Conservation (phyloP, 2,888 invertebrate genomes). For the Catocala sponsa region DNA sequence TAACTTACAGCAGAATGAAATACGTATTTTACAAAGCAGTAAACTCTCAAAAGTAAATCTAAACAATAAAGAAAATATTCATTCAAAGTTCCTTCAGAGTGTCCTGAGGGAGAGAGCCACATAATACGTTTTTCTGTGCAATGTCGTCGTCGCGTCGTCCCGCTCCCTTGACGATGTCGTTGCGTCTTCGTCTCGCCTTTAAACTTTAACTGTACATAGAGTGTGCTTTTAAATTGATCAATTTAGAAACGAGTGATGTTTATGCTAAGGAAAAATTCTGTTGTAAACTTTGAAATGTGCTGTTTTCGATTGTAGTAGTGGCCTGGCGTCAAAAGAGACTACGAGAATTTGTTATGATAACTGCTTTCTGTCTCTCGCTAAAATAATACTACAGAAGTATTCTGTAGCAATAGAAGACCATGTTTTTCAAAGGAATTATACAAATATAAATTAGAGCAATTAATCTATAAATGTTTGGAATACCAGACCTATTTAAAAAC, state of each 20-base stretch:
- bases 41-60: slow-evolving; percentile 36
- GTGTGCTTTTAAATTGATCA: slow-evolving; percentile 46
- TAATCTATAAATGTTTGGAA: too few relatives aligned
- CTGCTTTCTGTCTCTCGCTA: too few relatives aligned
- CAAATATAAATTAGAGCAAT: too few relatives aligned
- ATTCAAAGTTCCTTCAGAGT: slow-evolving; percentile 42
- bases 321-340: too few relatives aligned
- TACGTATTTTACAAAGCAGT: background rate
- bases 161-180: slow-evolving; percentile 45
- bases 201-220: slow-evolving; percentile 39
- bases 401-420: too few relatives aligned
- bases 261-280: slow-evolving; percentile 20
- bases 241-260: slow-evolving; percentile 34
- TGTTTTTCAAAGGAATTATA: too few relatives aligned
- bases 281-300: background rate
- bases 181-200: slow-evolving; percentile 45
- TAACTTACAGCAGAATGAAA: background rate
- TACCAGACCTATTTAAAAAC: too few relatives aligned
- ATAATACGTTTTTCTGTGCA: slow-evolving; percentile 54
- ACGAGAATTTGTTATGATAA: too few relatives aligned
- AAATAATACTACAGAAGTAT: too few relatives aligned
- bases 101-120: slow-evolving; percentile 40
- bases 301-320: background rate
- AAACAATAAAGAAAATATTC: slow-evolving; percentile 41
- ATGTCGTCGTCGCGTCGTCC: slow-evolving; percentile 27